Percentiles rank a stretch among this genome's conserved stretches.
Conservation (phyloP, 2,797 vertebrate species). For the Urocyon cinereoargenteus region DNA sequence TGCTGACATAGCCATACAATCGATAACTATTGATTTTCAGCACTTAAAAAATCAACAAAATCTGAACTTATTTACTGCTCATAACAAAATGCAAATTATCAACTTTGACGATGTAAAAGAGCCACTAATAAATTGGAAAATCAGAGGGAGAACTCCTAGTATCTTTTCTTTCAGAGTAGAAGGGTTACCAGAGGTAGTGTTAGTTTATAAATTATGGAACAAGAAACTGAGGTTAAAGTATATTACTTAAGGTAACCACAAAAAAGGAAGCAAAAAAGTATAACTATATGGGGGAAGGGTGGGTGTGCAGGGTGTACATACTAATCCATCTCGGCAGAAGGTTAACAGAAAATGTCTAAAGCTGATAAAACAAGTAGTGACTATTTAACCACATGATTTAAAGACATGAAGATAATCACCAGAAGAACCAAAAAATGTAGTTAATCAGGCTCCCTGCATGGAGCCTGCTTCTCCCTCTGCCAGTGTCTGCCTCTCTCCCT, state of each 20-base stretch:
- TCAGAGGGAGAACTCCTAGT: neutral
- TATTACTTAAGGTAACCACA: slow-evolving; percentile 53
- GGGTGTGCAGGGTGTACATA: neutral
- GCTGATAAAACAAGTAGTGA: slow-evolving; percentile 26
- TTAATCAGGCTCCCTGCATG: neutral
- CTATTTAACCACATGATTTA: neutral
- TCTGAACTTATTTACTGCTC: neutral
- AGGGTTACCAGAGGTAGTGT: neutral
- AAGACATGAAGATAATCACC: slow-evolving; percentile 25
- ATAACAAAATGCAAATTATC: slow-evolving; percentile 31
- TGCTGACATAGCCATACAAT: neutral
- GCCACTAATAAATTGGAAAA: neutral
- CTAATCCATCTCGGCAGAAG: neutral
- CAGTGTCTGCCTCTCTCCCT: too few species aligned
- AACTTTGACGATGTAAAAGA: neutral
- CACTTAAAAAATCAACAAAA: slow-evolving; percentile 28
- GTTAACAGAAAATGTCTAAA: neutral
- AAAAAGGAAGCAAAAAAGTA: slow-evolving; percentile 63
- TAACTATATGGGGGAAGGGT: neutral
- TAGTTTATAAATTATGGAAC: slow-evolving; percentile 38
- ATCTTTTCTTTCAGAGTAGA: neutral
- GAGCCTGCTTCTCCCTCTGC: too few species aligned
- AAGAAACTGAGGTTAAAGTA: slow-evolving; percentile 23
- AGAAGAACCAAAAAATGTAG: neutral
- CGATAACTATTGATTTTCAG: neutral